These are phyloP conservation scores for Sylvia atricapilla DNA, from an alignment of 2,113 vertebrate genomes.

Conservation along the genomic window DNA sequence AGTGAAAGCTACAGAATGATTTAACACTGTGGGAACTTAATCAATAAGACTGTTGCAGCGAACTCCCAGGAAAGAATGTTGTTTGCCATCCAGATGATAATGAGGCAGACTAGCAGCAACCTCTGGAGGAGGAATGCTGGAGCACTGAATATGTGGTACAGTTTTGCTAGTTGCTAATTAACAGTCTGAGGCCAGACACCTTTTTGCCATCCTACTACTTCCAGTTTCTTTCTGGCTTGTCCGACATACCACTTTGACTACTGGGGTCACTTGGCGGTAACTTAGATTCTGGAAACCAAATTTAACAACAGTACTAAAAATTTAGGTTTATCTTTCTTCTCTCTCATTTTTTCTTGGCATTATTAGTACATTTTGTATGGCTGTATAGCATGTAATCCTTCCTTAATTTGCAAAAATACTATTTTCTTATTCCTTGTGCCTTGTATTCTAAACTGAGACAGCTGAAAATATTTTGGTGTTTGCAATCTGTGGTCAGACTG, in stretches of 20 bases:
- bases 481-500: background rate
- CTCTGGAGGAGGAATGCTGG: constrained; percentile 76
- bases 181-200: constrained; percentile 70
- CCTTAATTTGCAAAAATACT: background rate
- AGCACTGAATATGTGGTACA: constrained; percentile 65
- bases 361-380: constrained; percentile 51
- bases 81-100: constrained; percentile 82
- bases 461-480: constrained; percentile 34
- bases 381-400: constrained; percentile 37
- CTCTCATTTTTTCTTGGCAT: constrained; percentile 46
- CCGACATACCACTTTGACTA: constrained; percentile 51
- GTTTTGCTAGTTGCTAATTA: constrained; percentile 78
- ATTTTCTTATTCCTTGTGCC: background rate
- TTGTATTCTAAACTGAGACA: constrained; percentile 1
- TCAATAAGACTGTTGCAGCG: constrained; percentile 76
- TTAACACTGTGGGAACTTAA: constrained; percentile 82
- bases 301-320: constrained; percentile 59
- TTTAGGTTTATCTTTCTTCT: constrained; percentile 55
- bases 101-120: constrained; percentile 76
- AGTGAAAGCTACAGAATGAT: constrained; percentile 78
- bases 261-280: constrained; percentile 55
- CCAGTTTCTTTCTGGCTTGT: constrained; percentile 67
- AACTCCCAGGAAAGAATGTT: constrained; percentile 77
- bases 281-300: constrained; percentile 60
- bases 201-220: constrained; percentile 66